These are phyloP conservation scores for Zaprionus tsacasi DNA, from an alignment of 1,140 invertebrate genomes.

Conservation along the genomic window DNA sequence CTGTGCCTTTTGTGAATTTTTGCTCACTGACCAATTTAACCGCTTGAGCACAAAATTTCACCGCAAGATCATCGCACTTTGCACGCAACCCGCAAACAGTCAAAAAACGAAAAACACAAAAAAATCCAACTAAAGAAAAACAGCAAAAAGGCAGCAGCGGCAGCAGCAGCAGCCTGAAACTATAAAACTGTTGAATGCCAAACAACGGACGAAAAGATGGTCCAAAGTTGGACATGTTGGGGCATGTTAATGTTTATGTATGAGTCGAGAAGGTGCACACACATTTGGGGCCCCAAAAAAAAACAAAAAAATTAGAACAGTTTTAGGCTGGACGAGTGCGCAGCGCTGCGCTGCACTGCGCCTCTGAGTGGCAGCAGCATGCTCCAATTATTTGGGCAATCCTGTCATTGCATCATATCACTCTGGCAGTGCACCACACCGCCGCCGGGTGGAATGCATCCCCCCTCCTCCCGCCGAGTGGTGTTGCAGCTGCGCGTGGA, in stretches of 20 bases:
- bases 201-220: constrained; percentile 30
- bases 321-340: constrained; percentile 58
- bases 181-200: constrained; percentile 37
- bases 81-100: constrained; percentile 75
- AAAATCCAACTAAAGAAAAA: constrained; percentile 22
- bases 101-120: constrained; percentile 53
- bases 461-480: constrained; percentile 19
- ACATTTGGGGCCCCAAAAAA: constrained; percentile 61
- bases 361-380: constrained; percentile 75
- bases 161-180: constrained; percentile 7
- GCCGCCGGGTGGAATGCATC: constrained; percentile 64
- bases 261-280: constrained; percentile 53
- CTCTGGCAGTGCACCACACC: neutral
- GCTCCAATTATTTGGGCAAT: constrained; percentile 72
- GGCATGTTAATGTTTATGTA: constrained; percentile 71
- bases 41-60: constrained; percentile 82
- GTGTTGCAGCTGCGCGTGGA: constrained; percentile 14
- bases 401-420: constrained; percentile 78
- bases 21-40: constrained; percentile 82
- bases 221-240: constrained; percentile 45
- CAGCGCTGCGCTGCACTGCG: constrained; percentile 60
- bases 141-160: constrained; percentile 11
- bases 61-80: constrained; percentile 83
- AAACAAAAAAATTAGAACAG: constrained; percentile 37
- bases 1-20: constrained; percentile 64